phyloP scores from a whole-genome alignment of 2,113 vertebrate species.

The Glaucomys volans region DNA sequence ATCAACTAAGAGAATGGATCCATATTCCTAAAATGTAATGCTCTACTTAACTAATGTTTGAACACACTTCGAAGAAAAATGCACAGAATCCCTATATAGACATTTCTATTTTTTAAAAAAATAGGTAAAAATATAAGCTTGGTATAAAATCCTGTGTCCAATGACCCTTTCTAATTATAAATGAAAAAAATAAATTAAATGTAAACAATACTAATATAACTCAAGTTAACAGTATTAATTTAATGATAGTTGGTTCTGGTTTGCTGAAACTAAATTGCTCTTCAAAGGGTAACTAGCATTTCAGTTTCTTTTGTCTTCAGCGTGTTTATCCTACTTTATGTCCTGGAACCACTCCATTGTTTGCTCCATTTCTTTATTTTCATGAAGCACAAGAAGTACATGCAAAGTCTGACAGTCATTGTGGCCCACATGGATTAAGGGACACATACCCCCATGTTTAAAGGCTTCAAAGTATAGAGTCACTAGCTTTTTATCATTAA shows the following conservation, averaged over 20 bases:
- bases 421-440: not conserved
- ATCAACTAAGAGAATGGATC: not conserved
- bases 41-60: not conserved
- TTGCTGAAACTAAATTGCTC: not conserved
- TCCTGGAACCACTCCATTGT: not conserved
- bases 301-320: not conserved
- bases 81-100: not conserved
- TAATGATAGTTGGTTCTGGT: not conserved
- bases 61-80: not conserved
- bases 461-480: not conserved
- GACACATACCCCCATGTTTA: not conserved
- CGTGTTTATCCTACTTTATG: not conserved
- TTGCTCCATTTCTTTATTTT: not conserved
- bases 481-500: not conserved
- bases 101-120: not conserved
- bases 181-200: not conserved
- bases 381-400: not conserved
- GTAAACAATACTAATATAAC: not conserved
- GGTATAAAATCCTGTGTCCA: not conserved
- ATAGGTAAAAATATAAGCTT: not conserved
- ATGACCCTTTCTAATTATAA: not conserved
- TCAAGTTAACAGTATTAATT: not conserved
- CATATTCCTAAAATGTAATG: not conserved
- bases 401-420: not conserved
- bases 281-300: not conserved